Evolutionary conservation across 2,888 invertebrate genomes (phyloP), one percentile per base, ranked within the genome.

Genomic region (Dichetophora obliterata): DNA sequence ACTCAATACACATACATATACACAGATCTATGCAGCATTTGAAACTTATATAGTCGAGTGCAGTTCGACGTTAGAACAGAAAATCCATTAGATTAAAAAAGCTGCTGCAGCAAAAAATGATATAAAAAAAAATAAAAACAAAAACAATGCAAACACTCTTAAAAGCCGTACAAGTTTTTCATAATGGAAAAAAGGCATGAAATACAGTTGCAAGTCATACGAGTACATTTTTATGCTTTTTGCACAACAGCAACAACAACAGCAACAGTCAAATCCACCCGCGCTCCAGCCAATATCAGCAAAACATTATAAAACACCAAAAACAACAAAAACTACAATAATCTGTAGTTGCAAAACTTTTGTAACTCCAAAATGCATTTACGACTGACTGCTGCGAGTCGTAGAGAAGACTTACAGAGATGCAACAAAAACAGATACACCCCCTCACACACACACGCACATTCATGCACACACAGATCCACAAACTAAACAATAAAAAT

Each of bases 311-410:
- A 37, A 31, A 34, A 63, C 31, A 63, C n/a, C 63, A 63, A 63
- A 37, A 31, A 43, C 43, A 43, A 66, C 22, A 66, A 37, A 37
- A 31, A 43, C 43, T 22, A 66, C 48, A 66, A 37, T 22, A 48
- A 68, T 68, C 68, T 27, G 50, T 68, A 11, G 66, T 66, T 48
- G 43, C 19, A 19, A n/a, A 34, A 43, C 19, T 19, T 66, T 50
- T 68, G 14, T 50, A 50, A 24, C 24, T 50, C 24, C 50, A 19
- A 68, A 68, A 68, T 68, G 68, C 24, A 68, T 68, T 50, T 43
- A 48, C 22, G 50, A 27, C 50, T 24, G 68, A 68, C n/a, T 68
- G 14, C 14, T 63, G 63, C 37, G 34, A 27, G 63, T 27, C 27
- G 24, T 19, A 63, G 34, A 16, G 34, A n/a, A 34, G 24, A 22